Base-by-base conservation (phyloP, 2,113 vertebrate genomes). In the Microcebus griseorufus region DNA sequence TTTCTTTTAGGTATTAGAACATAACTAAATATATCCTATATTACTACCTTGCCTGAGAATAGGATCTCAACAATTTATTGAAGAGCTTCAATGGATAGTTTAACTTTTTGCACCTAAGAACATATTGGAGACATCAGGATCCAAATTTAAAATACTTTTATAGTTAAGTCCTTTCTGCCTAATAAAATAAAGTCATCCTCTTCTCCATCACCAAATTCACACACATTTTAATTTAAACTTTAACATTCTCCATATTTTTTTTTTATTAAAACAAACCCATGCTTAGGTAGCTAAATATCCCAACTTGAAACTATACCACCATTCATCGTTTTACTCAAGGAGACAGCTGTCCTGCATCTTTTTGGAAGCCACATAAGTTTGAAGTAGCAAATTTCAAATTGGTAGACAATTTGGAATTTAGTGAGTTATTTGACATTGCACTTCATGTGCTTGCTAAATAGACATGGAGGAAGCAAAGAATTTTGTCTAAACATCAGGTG, bases 341-440 rank as follows among this genome's bases (percentile, higher is more conserved):
- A 81, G 18, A 20, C 58, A 34, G 17, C 37, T 85, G 5, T 67
- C 51, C 29, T 95, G 23, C 6, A n/a, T 92, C 29, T 92, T 79
- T 0, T 8, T 86, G 32, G 18, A 95, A 94, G 14, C 48, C n/a
- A 92, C 34, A 88, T 14, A 93, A 81, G 27, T 73, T 81, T 88
- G 20, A 88, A 64, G 39, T 76, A 73, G 22, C 39, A 82, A 89
- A 27, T 89, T 96, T 93, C n/a, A 67, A 65, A 86, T 10, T 78
- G 65, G 37, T 90, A 45, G 76, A 69, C 67, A 94, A 67, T 97
- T 70, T 90, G n/a, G 18, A 95, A 90, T 93, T 73, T 58, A 27
- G 8, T 70, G 82, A 93, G 37, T 93, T 55, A 62, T 83, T 88
- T 64, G 51, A 93, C 22, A 85, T n/a, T 42, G 34, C 11, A 90